Percentiles rank a stretch among this genome's conserved stretches.
Conservation (phyloP, 1,140 invertebrate species). For the Orchesella cincta region DNA sequence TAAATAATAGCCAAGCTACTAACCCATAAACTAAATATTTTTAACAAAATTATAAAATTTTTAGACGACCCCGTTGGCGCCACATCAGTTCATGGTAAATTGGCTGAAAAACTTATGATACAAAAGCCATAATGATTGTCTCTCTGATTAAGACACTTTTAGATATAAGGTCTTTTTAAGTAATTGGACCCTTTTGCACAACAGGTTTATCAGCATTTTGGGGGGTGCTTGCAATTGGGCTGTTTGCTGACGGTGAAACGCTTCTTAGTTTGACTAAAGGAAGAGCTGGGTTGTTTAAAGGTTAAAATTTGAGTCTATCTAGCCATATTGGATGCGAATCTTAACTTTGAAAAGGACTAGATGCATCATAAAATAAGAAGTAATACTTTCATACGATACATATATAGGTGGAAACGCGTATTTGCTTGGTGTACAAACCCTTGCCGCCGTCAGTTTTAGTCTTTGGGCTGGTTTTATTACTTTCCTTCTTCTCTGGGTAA, state of each 20-base stretch:
- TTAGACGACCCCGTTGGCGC: slow-evolving; percentile 61
- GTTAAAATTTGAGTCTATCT: too few relatives aligned
- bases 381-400: too few relatives aligned
- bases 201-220: slow-evolving; percentile 54
- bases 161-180: neutral
- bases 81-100: slow-evolving; percentile 61
- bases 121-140: too few relatives aligned
- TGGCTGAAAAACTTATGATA: slow-evolving; percentile 13
- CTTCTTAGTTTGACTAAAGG: slow-evolving; percentile 55
- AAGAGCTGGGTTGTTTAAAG: slow-evolving; percentile 56
- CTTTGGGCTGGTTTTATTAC: slow-evolving; percentile 74
- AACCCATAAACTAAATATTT: too few relatives aligned
- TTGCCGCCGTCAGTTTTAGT: slow-evolving; percentile 69
- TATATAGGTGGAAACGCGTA: slow-evolving; percentile 78
- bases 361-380: too few relatives aligned
- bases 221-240: slow-evolving; percentile 61
- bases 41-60: too few relatives aligned
- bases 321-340: too few relatives aligned
- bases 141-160: too few relatives aligned
- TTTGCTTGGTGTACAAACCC: slow-evolving; percentile 76
- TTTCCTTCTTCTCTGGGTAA: slow-evolving; percentile 68
- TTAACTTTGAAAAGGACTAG: too few relatives aligned
- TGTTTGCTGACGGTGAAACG: slow-evolving; percentile 59
- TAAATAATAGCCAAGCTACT: too few relatives aligned
- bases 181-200: neutral